Evolutionary conservation across 2,113 vertebrate species (phyloP).

Genomic region (Rhadina sibilatrix): DNA sequence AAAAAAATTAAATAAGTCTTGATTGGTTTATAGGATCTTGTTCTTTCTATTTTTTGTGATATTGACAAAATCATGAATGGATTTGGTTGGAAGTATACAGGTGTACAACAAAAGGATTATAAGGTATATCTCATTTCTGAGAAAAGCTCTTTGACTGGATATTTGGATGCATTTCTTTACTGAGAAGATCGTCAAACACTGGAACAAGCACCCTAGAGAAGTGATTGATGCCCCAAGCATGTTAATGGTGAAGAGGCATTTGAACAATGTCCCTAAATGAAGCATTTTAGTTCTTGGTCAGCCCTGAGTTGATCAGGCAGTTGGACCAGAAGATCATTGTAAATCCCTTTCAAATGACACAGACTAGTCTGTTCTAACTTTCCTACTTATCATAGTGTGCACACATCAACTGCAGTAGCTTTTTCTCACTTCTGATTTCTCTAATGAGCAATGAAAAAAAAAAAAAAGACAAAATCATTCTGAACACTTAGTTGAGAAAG

Average conservation of each 20-base stretch:
- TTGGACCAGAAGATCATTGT: background rate
- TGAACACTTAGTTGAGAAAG: background rate
- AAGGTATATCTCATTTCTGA: background rate
- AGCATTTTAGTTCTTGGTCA: background rate
- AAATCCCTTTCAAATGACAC: background rate
- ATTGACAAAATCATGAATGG: background rate
- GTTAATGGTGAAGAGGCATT: background rate
- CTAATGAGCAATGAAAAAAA: background rate
- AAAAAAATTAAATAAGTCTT: background rate
- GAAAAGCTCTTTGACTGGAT: background rate
- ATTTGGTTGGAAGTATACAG: background rate
- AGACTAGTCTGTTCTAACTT: background rate
- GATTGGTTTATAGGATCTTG: background rate
- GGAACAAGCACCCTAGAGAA: background rate
- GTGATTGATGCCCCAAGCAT: background rate
- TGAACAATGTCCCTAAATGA: background rate
- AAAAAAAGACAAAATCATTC: background rate
- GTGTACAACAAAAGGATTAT: background rate
- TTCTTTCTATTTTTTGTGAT: background rate
- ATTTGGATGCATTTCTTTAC: background rate
- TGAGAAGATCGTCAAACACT: background rate
- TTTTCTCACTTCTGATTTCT: background rate
- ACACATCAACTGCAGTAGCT: background rate
- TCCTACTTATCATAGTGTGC: background rate
- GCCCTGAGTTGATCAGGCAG: background rate